phyloP scores from a whole-genome alignment of 2,113 vertebrate species.

The Nematolebias whitei region DNA sequence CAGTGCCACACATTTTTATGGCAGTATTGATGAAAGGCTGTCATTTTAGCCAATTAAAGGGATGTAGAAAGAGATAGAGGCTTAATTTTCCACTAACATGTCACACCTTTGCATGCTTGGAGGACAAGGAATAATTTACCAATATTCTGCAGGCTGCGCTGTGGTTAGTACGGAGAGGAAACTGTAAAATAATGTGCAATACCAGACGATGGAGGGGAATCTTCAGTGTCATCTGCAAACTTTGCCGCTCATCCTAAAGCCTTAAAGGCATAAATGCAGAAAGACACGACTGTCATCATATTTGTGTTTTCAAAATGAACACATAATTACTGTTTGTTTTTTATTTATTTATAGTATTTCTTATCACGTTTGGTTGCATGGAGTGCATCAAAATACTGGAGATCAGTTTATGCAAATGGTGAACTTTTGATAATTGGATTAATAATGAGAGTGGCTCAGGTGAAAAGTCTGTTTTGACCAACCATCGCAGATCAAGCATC shows the following conservation, averaged over 20 bases:
- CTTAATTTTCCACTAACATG: conserved; percentile 92
- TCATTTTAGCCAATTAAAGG: conserved; percentile 97
- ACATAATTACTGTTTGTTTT: background rate
- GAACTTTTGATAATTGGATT: no score
- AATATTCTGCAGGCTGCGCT: conserved; percentile 40
- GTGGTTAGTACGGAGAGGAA: conserved; percentile 60
- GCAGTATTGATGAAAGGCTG: conserved; percentile 94
- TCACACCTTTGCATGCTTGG: conserved; percentile 28
- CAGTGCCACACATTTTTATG: conserved; percentile 85
- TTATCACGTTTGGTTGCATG: no score
- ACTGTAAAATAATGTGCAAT: conserved; percentile 39
- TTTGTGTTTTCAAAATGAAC: background rate
- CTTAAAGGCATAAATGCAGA: conserved; percentile 27
- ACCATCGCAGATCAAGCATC: no score
- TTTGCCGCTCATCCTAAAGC: conserved; percentile 53
- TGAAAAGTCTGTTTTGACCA: no score
- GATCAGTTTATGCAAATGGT: no score
- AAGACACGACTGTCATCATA: background rate
- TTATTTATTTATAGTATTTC: background rate
- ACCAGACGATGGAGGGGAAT: conserved; percentile 44
- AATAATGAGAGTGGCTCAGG: no score
- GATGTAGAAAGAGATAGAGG: conserved; percentile 84
- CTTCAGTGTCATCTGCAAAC: conserved; percentile 21
- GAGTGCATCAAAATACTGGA: no score
- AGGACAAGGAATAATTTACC: background rate